A percentile compares a stretch with the other conserved stretches of the same genome.
These are phyloP conservation scores for Asteroscopus sphinx DNA, from an alignment of 2,888 invertebrate genomes.

Conservation along the genomic window DNA sequence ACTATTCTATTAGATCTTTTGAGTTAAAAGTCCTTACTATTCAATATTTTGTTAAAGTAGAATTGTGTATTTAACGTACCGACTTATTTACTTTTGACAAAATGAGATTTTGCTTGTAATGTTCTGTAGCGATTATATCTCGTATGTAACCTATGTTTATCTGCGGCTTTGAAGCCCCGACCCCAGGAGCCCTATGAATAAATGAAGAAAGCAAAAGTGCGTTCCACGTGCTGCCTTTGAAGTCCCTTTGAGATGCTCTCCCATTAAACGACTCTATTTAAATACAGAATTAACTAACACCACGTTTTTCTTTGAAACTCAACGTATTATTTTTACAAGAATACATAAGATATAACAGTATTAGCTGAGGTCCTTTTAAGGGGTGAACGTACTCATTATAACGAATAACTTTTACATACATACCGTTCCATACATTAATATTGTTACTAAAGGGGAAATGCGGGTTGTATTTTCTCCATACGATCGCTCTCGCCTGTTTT, in stretches of 20 bases:
- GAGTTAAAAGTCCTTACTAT: too few species aligned
- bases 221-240: constrained; percentile 57
- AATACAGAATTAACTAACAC: constrained; percentile 54
- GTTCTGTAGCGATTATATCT: constrained; percentile 31
- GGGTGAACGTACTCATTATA: too few species aligned
- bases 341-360: background rate
- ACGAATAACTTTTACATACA: too few species aligned
- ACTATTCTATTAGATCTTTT: too few species aligned
- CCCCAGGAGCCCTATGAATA: constrained; percentile 61
- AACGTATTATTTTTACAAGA: background rate
- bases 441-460: too few species aligned
- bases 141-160: constrained; percentile 44
- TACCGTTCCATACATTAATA: too few species aligned
- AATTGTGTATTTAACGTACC: too few species aligned
- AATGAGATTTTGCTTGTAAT: constrained; percentile 24
- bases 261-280: constrained; percentile 58
- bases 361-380: too few species aligned
- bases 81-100: background rate
- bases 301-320: constrained; percentile 24
- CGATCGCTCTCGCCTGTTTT: too few species aligned
- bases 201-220: constrained; percentile 65
- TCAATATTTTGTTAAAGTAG: too few species aligned
- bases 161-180: constrained; percentile 51
- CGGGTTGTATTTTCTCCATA: too few species aligned
- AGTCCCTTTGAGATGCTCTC: constrained; percentile 47